These are phyloP conservation scores for Ophion ventricosus DNA, from an alignment of 2,888 invertebrate genomes.

Conservation along the genomic window DNA sequence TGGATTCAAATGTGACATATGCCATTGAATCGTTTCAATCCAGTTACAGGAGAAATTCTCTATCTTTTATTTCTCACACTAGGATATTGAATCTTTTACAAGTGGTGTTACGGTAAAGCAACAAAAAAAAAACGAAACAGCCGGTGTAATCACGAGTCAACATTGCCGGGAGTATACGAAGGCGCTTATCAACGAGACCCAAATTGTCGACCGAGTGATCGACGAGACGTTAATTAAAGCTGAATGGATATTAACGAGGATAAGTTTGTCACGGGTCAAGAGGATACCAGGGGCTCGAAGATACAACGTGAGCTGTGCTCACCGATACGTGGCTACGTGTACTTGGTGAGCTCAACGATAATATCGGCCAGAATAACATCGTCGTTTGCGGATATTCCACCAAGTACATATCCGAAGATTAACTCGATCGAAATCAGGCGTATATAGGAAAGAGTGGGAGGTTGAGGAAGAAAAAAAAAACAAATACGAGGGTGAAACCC, in stretches of 20 bases:
- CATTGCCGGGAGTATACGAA: neutral
- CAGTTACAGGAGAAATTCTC: constrained; percentile 3
- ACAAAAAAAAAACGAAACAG: too few relatives aligned
- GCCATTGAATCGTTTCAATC: constrained; percentile 5
- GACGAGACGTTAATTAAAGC: constrained; percentile 39
- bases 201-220: constrained; percentile 28
- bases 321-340: neutral
- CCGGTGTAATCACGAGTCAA: neutral
- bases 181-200: neutral
- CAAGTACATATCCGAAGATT: constrained; percentile 46
- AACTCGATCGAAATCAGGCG: constrained; percentile 46
- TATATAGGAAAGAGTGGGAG: constrained; percentile 10
- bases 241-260: constrained; percentile 54
- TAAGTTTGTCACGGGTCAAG: constrained; percentile 40
- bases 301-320: constrained; percentile 16
- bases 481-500: constrained; percentile 44
- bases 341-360: constrained; percentile 16
- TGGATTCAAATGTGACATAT: constrained; percentile 25
- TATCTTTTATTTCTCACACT: neutral
- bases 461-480: constrained; percentile 22
- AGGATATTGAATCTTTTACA: neutral
- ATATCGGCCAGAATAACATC: constrained; percentile 41
- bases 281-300: constrained; percentile 28
- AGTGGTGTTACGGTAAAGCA: too few relatives aligned
- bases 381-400: constrained; percentile 25